These are phyloP conservation scores for Stenichneumon culpator DNA, from an alignment of 2,888 invertebrate genomes.

Conservation along the genomic window DNA sequence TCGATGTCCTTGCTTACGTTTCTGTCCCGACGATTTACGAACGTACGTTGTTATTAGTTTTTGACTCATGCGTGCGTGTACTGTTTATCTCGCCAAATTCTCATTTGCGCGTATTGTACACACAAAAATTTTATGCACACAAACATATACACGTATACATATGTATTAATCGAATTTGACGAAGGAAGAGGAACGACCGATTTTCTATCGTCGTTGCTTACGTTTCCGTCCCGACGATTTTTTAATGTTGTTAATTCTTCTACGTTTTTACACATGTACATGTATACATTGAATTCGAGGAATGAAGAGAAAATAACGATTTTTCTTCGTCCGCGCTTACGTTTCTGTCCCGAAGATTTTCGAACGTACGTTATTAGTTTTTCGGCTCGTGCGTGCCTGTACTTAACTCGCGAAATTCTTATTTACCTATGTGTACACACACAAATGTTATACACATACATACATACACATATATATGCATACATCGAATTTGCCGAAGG, in stretches of 20 bases:
- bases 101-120: neutral
- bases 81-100: neutral
- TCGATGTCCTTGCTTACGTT: neutral
- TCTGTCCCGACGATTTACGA: neutral
- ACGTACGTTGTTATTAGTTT: neutral
- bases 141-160: no score
- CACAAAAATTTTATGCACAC: neutral
- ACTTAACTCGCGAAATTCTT: neutral
- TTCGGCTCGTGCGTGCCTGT: neutral
- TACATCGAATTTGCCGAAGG: neutral
- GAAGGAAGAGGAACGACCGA: no score
- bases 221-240: neutral
- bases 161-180: no score
- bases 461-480: neutral
- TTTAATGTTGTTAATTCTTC: no score
- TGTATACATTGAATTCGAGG: no score
- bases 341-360: slow-evolving; percentile 1
- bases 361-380: neutral
- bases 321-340: neutral
- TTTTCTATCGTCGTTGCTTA: no score
- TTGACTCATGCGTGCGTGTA: neutral
- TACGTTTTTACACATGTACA: no score
- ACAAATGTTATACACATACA: neutral
- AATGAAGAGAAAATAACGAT: no score
- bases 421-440: no score